A percentile compares a stretch with the other conserved stretches of the same genome.
phyloP scores from a whole-genome alignment of 2,113 vertebrate genomes.

The Pterocles orientalis region DNA sequence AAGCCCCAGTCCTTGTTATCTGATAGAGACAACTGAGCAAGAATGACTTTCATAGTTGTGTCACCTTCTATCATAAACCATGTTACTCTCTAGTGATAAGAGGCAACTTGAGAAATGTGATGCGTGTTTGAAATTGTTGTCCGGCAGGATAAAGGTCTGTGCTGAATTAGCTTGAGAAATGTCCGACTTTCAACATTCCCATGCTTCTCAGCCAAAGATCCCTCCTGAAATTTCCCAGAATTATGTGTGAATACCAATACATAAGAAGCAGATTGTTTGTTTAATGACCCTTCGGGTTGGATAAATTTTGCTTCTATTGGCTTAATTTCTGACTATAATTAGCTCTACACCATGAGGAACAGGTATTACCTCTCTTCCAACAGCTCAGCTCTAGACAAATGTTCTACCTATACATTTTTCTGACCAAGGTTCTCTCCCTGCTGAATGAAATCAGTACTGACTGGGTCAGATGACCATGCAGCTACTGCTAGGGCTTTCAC shows the following conservation, averaged over 20 bases:
- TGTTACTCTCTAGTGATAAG: slow-evolving; percentile 55
- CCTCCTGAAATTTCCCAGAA: neutral
- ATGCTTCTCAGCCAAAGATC: neutral
- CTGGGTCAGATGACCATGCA: neutral
- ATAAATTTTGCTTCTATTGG: neutral
- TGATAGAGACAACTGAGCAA: slow-evolving; percentile 6
- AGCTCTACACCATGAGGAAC: neutral
- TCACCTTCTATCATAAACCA: slow-evolving; percentile 42
- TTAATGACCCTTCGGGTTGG: neutral
- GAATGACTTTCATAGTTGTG: slow-evolving; percentile 63
- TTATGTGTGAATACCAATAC: neutral
- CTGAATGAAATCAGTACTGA: neutral
- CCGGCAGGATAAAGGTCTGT: neutral
- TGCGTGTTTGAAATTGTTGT: slow-evolving; percentile 36
- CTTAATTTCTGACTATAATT: neutral
- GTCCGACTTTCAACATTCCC: neutral
- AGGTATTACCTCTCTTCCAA: neutral
- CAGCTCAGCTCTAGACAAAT: neutral
- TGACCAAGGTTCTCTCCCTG: neutral
- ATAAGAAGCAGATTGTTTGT: neutral
- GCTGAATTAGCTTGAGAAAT: neutral
- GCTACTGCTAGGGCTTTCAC: neutral
- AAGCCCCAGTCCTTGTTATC: slow-evolving; percentile 32
- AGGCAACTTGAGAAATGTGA: slow-evolving; percentile 21
- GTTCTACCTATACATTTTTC: neutral